Conservation (phyloP, 2,113 vertebrate genomes). For the Neogobius melanostomus region DNA sequence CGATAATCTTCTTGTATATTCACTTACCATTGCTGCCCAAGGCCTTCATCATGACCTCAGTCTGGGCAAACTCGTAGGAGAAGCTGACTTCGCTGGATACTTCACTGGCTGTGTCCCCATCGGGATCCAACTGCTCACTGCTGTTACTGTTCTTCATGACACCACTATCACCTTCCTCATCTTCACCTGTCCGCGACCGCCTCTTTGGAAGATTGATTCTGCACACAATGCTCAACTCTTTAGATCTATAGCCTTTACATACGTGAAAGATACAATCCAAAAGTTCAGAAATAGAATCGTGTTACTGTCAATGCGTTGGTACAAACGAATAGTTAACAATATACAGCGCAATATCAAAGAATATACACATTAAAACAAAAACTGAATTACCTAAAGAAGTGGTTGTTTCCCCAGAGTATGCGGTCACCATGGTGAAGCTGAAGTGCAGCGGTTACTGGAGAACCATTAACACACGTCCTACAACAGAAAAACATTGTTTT, state of each 20-base stretch:
- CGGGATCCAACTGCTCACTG: conserved; percentile 88
- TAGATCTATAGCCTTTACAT: too few species aligned
- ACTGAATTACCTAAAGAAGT: conserved; percentile 89
- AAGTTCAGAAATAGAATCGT: too few species aligned
- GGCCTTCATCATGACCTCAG: conserved; percentile 97
- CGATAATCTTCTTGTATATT: neutral
- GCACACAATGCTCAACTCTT: neutral
- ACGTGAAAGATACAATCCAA: too few species aligned
- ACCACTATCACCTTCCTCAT: conserved; percentile 79
- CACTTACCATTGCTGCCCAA: conserved; percentile 86
- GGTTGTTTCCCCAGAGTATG: conserved; percentile 98
- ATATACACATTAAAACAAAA: neutral
- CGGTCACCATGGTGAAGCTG: conserved; percentile 95
- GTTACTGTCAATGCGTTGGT: neutral
- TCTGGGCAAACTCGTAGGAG: conserved; percentile 96
- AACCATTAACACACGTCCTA: conserved; percentile 94
- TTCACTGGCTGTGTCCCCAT: conserved; percentile 91
- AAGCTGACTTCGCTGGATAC: conserved; percentile 94
- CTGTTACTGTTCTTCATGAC: conserved; percentile 82
- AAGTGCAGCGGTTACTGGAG: conserved; percentile 79
- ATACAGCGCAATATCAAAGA: neutral
- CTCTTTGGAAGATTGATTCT: conserved; percentile 93
- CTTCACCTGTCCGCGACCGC: conserved; percentile 74
- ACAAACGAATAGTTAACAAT: neutral
- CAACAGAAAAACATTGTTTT: conserved; percentile 5